Percentiles rank a stretch among this genome's conserved stretches.
Evolutionary conservation across 2,113 vertebrate genomes (phyloP).

Genomic region (Phaethon lepturus): DNA sequence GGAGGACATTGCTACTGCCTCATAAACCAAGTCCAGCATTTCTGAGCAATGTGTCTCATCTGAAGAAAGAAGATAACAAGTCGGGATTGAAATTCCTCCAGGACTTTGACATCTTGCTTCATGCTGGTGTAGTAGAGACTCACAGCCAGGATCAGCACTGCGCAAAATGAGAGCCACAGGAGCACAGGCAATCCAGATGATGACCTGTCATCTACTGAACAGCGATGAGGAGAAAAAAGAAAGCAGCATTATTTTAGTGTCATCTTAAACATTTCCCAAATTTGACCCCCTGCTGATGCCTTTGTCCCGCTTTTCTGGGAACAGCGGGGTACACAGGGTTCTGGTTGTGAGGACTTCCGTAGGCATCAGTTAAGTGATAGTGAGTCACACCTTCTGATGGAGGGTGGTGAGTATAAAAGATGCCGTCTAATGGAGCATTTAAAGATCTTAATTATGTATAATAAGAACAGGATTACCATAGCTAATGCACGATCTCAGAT

Average conservation of each 20-base stretch:
- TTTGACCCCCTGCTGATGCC: not conserved
- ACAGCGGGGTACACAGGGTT: not conserved
- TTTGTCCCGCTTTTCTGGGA: slow-evolving; percentile 42
- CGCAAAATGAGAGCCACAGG: slow-evolving; percentile 81
- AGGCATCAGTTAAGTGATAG: slow-evolving; percentile 9
- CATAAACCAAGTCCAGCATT: slow-evolving; percentile 86
- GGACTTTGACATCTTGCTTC: slow-evolving; percentile 72
- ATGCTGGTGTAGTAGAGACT: slow-evolving; percentile 83
- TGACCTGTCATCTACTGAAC: slow-evolving; percentile 78
- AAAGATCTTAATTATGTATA: slow-evolving; percentile 51
- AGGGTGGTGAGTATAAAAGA: slow-evolving; percentile 22
- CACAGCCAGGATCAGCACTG: slow-evolving; percentile 81
- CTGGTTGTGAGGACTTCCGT: not conserved
- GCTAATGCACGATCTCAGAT: slow-evolving; percentile 32
- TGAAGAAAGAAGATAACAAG: slow-evolving; percentile 82
- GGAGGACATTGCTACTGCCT: slow-evolving; percentile 74
- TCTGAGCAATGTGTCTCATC: slow-evolving; percentile 81
- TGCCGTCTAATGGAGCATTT: slow-evolving; percentile 50
- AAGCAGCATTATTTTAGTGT: not conserved
- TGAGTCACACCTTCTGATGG: slow-evolving; percentile 1
- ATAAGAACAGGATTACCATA: slow-evolving; percentile 41
- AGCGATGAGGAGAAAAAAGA: not conserved
- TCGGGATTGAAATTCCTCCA: slow-evolving; percentile 84
- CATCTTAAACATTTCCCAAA: slow-evolving; percentile 7
- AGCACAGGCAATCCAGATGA: slow-evolving; percentile 70